These are phyloP conservation scores for Aporophyla nigra DNA, from an alignment of 2,888 invertebrate species.

Conservation along the genomic window DNA sequence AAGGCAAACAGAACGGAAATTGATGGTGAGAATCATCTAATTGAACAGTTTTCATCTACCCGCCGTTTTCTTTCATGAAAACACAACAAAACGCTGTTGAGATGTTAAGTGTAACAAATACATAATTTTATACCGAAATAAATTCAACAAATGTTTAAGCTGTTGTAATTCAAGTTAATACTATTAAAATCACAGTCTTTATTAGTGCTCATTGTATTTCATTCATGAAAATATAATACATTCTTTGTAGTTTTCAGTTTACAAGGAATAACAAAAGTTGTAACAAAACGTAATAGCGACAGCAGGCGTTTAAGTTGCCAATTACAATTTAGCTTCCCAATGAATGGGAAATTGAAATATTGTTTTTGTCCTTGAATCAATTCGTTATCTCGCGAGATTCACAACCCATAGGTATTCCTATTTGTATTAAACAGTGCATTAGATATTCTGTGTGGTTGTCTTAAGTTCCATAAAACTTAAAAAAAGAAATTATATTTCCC, in stretches of 20 bases:
- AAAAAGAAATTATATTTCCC: not conserved
- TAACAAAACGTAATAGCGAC: slow-evolving; percentile 48
- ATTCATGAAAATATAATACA: not conserved
- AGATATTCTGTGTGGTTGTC: not conserved
- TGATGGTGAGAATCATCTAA: not conserved
- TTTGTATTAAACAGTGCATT: not conserved
- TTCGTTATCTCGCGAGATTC: not conserved
- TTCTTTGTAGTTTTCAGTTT: not conserved
- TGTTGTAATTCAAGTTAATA: not conserved
- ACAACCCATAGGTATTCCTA: not conserved
- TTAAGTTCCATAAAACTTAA: not conserved
- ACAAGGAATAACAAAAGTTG: not conserved
- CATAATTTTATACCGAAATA: not conserved
- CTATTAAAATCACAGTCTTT: not conserved
- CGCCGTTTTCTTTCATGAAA: slow-evolving; percentile 35
- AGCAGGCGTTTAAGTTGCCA: slow-evolving; percentile 20
- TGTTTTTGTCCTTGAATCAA: not conserved
- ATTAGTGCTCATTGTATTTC: too few species aligned
- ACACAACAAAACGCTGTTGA: slow-evolving; percentile 34
- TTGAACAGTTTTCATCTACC: slow-evolving; percentile 60
- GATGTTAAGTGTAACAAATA: not conserved
- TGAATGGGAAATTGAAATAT: not conserved
- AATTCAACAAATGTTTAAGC: accelerated
- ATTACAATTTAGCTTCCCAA: not conserved
- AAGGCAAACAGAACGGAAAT: slow-evolving; percentile 56